Percentiles rank a stretch among this genome's conserved stretches.
Evolutionary conservation across 2,888 invertebrate genomes (phyloP).

Genomic region (Athalia circularis): DNA sequence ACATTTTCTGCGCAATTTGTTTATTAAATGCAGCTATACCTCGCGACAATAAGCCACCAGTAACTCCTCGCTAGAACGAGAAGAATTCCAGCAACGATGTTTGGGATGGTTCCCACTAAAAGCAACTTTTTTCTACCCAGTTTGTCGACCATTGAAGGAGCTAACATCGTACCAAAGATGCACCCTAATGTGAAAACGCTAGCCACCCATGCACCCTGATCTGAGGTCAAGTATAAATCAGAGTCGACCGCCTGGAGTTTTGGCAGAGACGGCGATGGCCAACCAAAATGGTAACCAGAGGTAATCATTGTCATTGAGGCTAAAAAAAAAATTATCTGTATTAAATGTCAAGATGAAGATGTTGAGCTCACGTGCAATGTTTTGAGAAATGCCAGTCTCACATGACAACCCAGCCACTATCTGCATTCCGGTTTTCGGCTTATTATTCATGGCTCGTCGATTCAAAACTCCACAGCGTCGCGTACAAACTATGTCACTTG

Average conservation of each 20-base stretch:
- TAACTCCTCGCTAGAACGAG: constrained; percentile 47
- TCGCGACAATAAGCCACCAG: constrained; percentile 47
- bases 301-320: constrained; percentile 45
- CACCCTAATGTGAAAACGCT: constrained; percentile 47
- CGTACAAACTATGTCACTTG: too few species aligned
- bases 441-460: too few species aligned
- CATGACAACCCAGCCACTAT: too few species aligned
- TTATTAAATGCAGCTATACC: constrained; percentile 10
- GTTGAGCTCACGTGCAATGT: too few species aligned
- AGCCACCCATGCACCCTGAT: constrained; percentile 51
- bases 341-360: too few species aligned
- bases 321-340: constrained; percentile 1
- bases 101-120: constrained; percentile 40
- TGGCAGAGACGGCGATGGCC: constrained; percentile 48
- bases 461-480: too few species aligned
- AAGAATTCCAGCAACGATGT: constrained; percentile 50
- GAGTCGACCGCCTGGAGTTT: constrained; percentile 15
- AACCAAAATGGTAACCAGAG: constrained; percentile 48
- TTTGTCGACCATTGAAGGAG: constrained; percentile 47
- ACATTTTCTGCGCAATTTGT: too few species aligned
- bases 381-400: too few species aligned
- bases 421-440: too few species aligned
- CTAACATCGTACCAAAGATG: constrained; percentile 51
- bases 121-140: constrained; percentile 57
- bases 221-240: constrained; percentile 41